Percentiles rank a stretch among this genome's conserved stretches.
These are phyloP conservation scores for Drymonia ruficornis DNA, from an alignment of 2,888 invertebrate species.

Conservation along the genomic window DNA sequence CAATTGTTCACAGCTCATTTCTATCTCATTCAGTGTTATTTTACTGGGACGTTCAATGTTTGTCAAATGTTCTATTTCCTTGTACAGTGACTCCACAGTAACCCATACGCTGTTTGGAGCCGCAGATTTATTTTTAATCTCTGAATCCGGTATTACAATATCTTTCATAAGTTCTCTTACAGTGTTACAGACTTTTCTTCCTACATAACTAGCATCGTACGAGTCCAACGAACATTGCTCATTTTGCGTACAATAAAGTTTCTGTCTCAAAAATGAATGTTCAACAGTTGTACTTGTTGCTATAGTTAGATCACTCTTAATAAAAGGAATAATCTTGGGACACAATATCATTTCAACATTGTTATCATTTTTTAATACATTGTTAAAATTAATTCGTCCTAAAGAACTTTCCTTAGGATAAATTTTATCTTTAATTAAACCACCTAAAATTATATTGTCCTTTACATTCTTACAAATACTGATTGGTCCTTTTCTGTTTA, in stretches of 20 bases:
- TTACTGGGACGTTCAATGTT: slow-evolving; percentile 21
- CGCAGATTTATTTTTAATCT: slow-evolving; percentile 13
- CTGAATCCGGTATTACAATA: slow-evolving; percentile 27
- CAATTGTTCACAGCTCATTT: slow-evolving; percentile 29
- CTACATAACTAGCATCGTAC: slow-evolving; percentile 18
- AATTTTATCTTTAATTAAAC: neutral
- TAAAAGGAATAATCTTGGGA: slow-evolving; percentile 21
- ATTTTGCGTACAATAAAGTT: slow-evolving; percentile 6
- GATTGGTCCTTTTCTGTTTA: slow-evolving; percentile 17
- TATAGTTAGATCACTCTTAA: slow-evolving; percentile 15
- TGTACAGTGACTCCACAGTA: slow-evolving; percentile 32
- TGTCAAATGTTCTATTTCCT: slow-evolving; percentile 28
- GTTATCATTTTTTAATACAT: slow-evolving; percentile 5
- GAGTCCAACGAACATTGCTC: slow-evolving; percentile 6
- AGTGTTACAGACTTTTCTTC: slow-evolving; percentile 25
- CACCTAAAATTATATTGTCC: neutral
- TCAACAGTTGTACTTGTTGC: slow-evolving; percentile 3
- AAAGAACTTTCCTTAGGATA: neutral
- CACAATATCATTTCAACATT: slow-evolving; percentile 17
- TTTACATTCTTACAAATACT: slow-evolving; percentile 16
- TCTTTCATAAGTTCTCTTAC: slow-evolving; percentile 38
- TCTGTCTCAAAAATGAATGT: slow-evolving; percentile 6
- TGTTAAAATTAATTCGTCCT: neutral
- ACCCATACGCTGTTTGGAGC: slow-evolving; percentile 33
- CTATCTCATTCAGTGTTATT: slow-evolving; percentile 31